Evolutionary conservation across 2,888 invertebrate species (phyloP), one percentile per base, ranked within the genome.

Genomic region (Drosophila melanosoma): DNA sequence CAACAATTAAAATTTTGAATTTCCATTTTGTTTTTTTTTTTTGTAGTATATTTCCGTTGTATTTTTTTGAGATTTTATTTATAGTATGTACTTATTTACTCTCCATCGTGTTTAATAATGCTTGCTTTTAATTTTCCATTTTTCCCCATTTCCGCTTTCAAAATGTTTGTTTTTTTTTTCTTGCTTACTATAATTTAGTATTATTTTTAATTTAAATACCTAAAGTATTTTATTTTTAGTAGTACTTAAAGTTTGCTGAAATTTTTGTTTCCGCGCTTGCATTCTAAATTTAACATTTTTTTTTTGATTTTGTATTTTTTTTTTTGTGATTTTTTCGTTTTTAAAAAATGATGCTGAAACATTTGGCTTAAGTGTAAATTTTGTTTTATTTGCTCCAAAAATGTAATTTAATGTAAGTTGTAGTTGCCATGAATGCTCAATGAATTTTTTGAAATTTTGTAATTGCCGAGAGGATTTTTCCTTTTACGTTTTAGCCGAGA

Each of bases 1-100:
- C 90, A 90, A 89, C 90, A 91, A 90, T 85, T 90, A 82, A 81
- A 89, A 91, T 91, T 91, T 91, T 83, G 91, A 90, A 91, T 91
- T 91, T 87, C 68, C 67, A 52, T 57, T 73, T 63, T 65, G 69
- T 26, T 26, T 26, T 26, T 52, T 51, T 35, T 76, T 71, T 67
- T 61, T 75, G 75, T 71, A 51, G 72, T 83, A 85, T 81, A 69
- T 81, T 77, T 76, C 70, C 73, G 69, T 69, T 70, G 70, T 73
- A 71, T 74, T 56, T 35, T 48, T 76, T 67, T 70, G 65, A 68
- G 65, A 79, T 67, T 68, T 56, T 56, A 57, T 72, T 38, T 29
- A 59, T 76, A 69, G 69, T 56, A 69, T 69, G 53, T 64, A 56
- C 62, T 67, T 61, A 65, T 74, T 81, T 73, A 63, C 36, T 61